Percentiles rank a stretch among this genome's conserved stretches.
Conservation (phyloP, 2,888 invertebrate genomes). For the Physocephala rufipes region DNA sequence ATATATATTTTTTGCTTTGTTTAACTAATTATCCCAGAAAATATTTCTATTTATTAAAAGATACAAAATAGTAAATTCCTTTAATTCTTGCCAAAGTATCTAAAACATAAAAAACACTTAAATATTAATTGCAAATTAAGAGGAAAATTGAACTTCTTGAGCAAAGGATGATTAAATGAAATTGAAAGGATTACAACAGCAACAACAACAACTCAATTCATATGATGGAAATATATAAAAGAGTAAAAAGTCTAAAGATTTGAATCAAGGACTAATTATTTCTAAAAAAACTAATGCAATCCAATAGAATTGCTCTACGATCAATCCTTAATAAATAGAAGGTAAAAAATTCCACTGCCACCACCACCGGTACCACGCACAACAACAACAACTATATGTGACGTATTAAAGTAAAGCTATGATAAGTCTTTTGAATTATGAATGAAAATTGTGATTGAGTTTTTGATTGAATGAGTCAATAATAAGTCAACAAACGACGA, state of each 20-base stretch:
- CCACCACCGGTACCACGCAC: slow-evolving; percentile 6
- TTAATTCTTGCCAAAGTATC: slow-evolving; percentile 20
- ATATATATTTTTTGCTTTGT: background rate
- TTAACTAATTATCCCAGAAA: background rate
- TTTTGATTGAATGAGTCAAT: slow-evolving; percentile 35
- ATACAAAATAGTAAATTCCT: slow-evolving; percentile 20
- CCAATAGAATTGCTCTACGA: slow-evolving; percentile 8
- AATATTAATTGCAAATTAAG: slow-evolving; percentile 8
- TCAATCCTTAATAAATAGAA: too few species aligned
- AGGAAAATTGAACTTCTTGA: too few species aligned
- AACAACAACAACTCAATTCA: slow-evolving; percentile 10
- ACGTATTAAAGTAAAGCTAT: background rate
- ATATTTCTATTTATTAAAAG: background rate
- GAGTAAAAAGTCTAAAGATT: background rate
- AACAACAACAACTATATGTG: background rate
- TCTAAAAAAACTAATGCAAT: background rate
- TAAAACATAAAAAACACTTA: slow-evolving; percentile 22
- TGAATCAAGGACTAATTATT: background rate
- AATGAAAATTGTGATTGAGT: slow-evolving; percentile 36
- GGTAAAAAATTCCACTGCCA: background rate
- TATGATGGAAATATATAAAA: background rate
- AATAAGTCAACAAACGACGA: background rate
- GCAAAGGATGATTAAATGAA: background rate
- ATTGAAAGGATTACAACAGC: background rate
- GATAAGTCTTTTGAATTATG: slow-evolving; percentile 27